These are phyloP conservation scores for Ichneumoninae sp. DNA, from an alignment of 2,888 invertebrate species.

Conservation along the genomic window DNA sequence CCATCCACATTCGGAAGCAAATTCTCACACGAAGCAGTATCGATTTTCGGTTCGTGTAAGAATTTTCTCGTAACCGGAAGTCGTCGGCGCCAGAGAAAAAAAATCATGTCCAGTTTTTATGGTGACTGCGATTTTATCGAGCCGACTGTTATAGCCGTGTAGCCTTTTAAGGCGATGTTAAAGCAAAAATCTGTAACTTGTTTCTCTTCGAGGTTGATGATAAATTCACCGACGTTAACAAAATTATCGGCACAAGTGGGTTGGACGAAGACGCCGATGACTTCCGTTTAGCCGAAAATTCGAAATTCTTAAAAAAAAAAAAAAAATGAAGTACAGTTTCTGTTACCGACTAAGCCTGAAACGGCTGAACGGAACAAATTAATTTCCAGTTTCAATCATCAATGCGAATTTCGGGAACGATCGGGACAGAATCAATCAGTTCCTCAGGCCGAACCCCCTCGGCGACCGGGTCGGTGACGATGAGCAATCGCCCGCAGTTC, in stretches of 20 bases:
- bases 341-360: background rate
- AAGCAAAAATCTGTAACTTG: background rate
- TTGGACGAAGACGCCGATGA: background rate
- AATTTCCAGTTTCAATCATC: background rate
- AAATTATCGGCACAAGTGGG: background rate
- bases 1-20: too few species aligned
- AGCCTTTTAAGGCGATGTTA: too few species aligned
- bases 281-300: background rate
- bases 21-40: too few species aligned
- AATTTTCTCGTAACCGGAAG: too few species aligned
- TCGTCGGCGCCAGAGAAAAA: too few species aligned
- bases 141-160: too few species aligned
- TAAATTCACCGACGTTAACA: background rate
- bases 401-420: background rate
- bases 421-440: background rate
- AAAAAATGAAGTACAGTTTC: background rate
- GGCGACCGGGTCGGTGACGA: constrained; percentile 4
- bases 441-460: background rate
- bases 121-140: too few species aligned
- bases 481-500: constrained; percentile 35
- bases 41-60: too few species aligned
- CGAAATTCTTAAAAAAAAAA: background rate
- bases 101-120: too few species aligned
- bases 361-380: background rate
- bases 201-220: background rate